Percentiles rank a stretch among this genome's conserved stretches.
These are phyloP conservation scores for Brachyptera putata DNA, from an alignment of 2,888 invertebrate species.

Conservation along the genomic window DNA sequence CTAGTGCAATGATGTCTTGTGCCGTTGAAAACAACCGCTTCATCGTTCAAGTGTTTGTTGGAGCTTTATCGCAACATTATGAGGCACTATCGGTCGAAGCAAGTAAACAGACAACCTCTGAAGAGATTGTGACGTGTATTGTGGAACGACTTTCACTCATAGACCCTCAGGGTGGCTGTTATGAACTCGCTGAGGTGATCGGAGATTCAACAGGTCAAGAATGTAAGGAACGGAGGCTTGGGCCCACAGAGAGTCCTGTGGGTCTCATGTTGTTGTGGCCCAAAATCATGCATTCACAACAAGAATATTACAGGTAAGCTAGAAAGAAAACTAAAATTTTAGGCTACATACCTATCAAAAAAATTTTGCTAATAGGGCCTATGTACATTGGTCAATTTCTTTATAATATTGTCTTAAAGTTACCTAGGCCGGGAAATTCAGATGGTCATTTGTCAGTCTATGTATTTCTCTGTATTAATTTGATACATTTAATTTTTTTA, in stretches of 20 bases:
- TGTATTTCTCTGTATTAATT: no score
- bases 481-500: no score
- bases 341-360: not conserved
- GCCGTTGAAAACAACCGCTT: slow-evolving; percentile 57
- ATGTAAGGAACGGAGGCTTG: slow-evolving; percentile 87
- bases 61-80: slow-evolving; percentile 80
- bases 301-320: slow-evolving; percentile 50
- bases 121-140: slow-evolving; percentile 87
- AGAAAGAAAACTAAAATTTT: slow-evolving; percentile 24
- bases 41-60: slow-evolving; percentile 84
- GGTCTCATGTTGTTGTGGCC: slow-evolving; percentile 83
- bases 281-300: slow-evolving; percentile 50
- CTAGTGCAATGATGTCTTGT: slow-evolving; percentile 26
- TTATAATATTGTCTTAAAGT: no score
- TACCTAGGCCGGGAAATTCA: no score
- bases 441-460: no score
- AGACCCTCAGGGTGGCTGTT: slow-evolving; percentile 56
- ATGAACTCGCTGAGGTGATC: slow-evolving; percentile 84
- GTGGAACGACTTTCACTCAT: slow-evolving; percentile 65
- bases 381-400: not conserved
- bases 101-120: slow-evolving; percentile 86
- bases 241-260: slow-evolving; percentile 74
- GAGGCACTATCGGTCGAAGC: slow-evolving; percentile 88
- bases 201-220: slow-evolving; percentile 82
- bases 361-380: no score